Evolutionary conservation across 2,888 invertebrate species (phyloP), one percentile per base, ranked within the genome.

Genomic region (Cheilosia soror): DNA sequence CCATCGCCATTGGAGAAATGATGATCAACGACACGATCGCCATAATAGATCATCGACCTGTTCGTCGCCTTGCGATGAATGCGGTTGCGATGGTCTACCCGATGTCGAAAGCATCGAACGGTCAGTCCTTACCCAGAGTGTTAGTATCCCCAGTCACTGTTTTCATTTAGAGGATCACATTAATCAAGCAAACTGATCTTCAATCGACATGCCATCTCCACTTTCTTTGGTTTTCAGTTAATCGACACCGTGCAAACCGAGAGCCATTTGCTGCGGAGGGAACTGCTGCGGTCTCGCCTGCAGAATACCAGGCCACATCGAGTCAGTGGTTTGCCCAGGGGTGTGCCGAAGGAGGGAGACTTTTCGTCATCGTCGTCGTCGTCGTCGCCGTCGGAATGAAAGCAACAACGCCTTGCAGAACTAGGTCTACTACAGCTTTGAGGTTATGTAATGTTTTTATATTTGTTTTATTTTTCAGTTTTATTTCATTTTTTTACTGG

Each of bases 201-300:
- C 44, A 15, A 65, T 27, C 3, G 29, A n/a, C 7, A 5, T 27
- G 5, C 11, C 20, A 58, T 57, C 4, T 60, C 9, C 1, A 37
- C 40, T 80, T 79, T 76, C 65, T 66, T 76, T 42, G 47, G 13
- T 60, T 65, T 47, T 33, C 27, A 91, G 91, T 83, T 91, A 2
- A 69, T 89, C 5, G 79, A 90, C 79, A 90, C 88, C 2, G 89
- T 89, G 0, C 90, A 91, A 71, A 75, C 88, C 2, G 90, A 91
- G 66, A 90, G 90, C 40, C 89, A 89, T 88, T 87, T 87, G 7
- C 76, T 91, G 42, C 87, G 90, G 7, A 88, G 91, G 25, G 90
- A 91, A 66, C 87, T 90, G 3, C 72, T 91, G n/a, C 88, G 90
- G 5, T 90, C 90, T 4, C 90, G 91, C 42, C 84, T 88, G 11